These are phyloP conservation scores for Heterotilapia buettikoferi DNA, from an alignment of 2,113 vertebrate genomes.

Conservation along the genomic window DNA sequence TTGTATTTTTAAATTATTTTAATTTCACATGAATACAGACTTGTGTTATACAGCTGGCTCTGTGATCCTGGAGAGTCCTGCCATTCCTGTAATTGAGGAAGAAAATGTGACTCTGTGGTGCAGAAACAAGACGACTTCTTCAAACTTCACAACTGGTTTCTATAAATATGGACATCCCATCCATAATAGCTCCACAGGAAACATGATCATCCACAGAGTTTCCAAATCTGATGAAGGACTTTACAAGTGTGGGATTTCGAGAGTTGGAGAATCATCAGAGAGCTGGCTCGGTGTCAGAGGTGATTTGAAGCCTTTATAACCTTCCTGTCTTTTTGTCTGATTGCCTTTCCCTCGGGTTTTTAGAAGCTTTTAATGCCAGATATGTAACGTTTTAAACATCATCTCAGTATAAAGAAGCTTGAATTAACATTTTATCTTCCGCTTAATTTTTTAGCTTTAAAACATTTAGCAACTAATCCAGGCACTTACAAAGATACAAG, in stretches of 20 bases:
- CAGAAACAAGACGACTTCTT: neutral
- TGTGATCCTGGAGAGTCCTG: neutral
- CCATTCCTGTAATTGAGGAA: neutral
- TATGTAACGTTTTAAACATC: neutral
- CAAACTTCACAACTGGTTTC: neutral
- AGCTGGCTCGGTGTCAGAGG: neutral
- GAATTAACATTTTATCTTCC: neutral
- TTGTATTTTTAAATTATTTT: neutral
- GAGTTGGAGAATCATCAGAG: neutral
- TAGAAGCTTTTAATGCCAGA: neutral
- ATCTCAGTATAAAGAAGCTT: neutral
- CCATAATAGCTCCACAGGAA: neutral
- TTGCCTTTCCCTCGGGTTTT: neutral
- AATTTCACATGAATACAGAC: neutral
- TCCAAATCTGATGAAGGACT: neutral
- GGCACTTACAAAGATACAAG: neutral
- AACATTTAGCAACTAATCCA: neutral
- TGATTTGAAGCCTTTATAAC: neutral
- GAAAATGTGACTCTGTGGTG: neutral
- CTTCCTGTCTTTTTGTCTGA: neutral
- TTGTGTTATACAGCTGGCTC: neutral
- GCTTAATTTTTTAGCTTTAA: neutral
- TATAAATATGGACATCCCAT: neutral
- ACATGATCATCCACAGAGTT: neutral
- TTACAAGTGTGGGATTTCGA: rapidly evolving